Evolutionary conservation across 2,113 vertebrate genomes (phyloP), one percentile per base, ranked within the genome.

Genomic region (Cacatua alba): DNA sequence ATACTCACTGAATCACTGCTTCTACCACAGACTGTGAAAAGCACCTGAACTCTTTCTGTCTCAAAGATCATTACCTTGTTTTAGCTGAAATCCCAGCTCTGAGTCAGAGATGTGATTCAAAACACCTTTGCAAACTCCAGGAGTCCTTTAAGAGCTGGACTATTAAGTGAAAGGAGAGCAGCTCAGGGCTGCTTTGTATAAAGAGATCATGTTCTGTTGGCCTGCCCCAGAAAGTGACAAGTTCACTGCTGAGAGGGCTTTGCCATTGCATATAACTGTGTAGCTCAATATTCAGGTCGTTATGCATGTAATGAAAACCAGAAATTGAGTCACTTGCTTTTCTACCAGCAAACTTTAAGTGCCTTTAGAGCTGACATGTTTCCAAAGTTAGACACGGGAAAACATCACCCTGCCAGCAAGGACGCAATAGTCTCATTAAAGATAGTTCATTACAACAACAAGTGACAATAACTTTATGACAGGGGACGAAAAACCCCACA

Each of bases 251-350:
- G 0, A 55, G 35, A 72, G 21, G 14, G 15, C 49, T 71, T 33
- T 87, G 46, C 53, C 52, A 24, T 8, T 20, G 9, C 67, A 6
- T 3, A 19, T 0, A 0, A 4, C 7, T 4, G 4, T 1, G 7
- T 6, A 69, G 12, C 21, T 78, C 63, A 70, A n/a, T 12, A 37
- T 67, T 74, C 46, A 74, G 65, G 41, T 28, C 53, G 7, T 9
- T 41, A 37, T 12, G n/a, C 33, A 33, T 12, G 41, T 10, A 37
- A 69, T 29, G 10, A 60, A 88, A 79, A 2, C 10, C 57, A 65
- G 59, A 88, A 82, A 70, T 1, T 3, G 41, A 86, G 80, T 46
- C 20, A 49, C 12, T 25, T 74, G 26, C 13, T 60, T 23, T 81
- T 55, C 64, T 63, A 51, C 26, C 72, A 86, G 53, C 16, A 57